Evolutionary conservation across 2,797 vertebrate species (phyloP).

Genomic region (Helicolenus hilgendorfi): DNA sequence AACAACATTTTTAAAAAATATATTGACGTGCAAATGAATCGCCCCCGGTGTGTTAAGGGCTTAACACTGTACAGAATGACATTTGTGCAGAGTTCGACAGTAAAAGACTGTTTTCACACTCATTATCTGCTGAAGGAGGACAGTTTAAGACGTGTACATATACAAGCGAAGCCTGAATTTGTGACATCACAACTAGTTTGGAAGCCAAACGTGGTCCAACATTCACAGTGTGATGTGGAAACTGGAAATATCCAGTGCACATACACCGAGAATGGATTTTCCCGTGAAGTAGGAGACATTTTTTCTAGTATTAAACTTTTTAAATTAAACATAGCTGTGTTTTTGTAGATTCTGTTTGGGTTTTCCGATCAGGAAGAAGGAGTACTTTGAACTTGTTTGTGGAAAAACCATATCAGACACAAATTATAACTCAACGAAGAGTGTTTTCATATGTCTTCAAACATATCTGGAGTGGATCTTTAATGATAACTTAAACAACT

Average conservation of each 20-base stretch:
- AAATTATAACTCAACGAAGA: background rate
- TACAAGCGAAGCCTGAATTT: background rate
- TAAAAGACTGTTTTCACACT: background rate
- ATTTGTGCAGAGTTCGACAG: accelerated
- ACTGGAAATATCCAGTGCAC: background rate
- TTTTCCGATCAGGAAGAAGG: background rate
- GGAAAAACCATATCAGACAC: background rate
- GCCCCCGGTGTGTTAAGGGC: too few species aligned
- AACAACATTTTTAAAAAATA: too few species aligned
- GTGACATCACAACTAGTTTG: background rate
- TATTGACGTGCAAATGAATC: accelerated
- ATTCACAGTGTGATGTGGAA: background rate
- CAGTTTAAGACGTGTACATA: background rate
- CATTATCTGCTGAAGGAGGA: background rate
- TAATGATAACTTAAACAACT: background rate
- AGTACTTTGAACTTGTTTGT: background rate
- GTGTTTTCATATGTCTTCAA: background rate
- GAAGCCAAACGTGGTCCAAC: background rate
- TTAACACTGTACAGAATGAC: too few species aligned
- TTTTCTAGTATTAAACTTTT: background rate
- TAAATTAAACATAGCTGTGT: background rate
- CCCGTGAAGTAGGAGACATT: too few species aligned
- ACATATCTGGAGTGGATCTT: background rate
- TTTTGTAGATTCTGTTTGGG: background rate
- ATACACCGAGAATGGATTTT: background rate